Evolutionary conservation across 2,797 vertebrate species (phyloP), one percentile per base, ranked within the genome.

Genomic region (Morus bassanus): DNA sequence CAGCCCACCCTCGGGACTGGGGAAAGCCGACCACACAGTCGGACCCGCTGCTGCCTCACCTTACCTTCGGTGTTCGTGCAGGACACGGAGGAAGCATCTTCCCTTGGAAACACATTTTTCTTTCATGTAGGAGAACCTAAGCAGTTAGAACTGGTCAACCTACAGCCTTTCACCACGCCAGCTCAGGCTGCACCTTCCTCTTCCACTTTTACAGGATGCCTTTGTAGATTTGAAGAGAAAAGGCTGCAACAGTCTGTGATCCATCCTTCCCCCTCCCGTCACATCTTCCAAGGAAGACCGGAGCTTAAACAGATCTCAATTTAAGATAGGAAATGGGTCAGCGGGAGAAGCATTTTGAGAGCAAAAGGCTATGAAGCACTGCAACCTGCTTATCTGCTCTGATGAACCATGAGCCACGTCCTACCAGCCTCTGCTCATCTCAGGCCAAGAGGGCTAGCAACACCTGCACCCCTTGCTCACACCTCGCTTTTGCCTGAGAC

Each of bases 51-150:
- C 53, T 19, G 30, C 60, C 59, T 30, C 21, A 22, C 41, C 69
- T 57, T 2, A 18, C 2, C 0, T 6, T 25, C 53, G 22, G 31
- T 3, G 7, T 5, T 53, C 54, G 4, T 2, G 9, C 54, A 28
- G 33, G 33, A 28, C 64, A 3, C 3, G 7, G 56, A 37, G 18
- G 24, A 33, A 33, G 31, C 59, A 48, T 18, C 61, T 50, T 65
- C 43, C 61, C 21, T 4, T 23, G 39, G 31, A 23, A 80, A 23
- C 4, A 5, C 0, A 2, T 11, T 56, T 28, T 48, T 48, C 30
- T 48, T 56, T 30, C 31, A 10, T 1, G 7, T 5, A 56, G 41
- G 48, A 21, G 28, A 77, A 13, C 35, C 25, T 9, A 5, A 24
- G 3, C 14, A 28, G 11, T 8, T 3, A 50, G 51, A 35, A 10